phyloP scores from a whole-genome alignment of 2,888 invertebrate species.

The Drosophila eohydei region DNA sequence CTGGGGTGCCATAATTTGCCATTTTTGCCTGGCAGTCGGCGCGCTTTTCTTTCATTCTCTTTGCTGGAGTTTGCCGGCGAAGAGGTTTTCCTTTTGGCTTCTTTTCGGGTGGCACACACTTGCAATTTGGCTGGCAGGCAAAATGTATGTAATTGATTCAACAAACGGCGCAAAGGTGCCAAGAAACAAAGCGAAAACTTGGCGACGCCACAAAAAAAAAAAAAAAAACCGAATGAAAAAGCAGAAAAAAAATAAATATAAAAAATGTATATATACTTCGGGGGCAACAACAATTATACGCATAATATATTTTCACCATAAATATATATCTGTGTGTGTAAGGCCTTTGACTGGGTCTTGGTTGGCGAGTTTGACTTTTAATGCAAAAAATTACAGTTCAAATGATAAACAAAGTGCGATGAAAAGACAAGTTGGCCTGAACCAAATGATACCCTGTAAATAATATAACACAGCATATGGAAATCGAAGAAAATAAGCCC shows the following conservation, averaged over 20 bases:
- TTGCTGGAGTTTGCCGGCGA: slow-evolving; percentile 28
- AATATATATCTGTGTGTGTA: slow-evolving; percentile 30
- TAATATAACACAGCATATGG: no score
- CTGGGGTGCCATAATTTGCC: slow-evolving; percentile 81
- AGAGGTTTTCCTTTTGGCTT: slow-evolving; percentile 18
- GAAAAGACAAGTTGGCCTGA: not conserved
- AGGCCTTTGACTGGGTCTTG: slow-evolving; percentile 17
- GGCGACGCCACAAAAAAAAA: slow-evolving; percentile 37
- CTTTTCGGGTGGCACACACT: slow-evolving; percentile 39
- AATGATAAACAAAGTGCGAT: slow-evolving; percentile 12
- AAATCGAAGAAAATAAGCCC: no score
- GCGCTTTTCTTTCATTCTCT: slow-evolving; percentile 35
- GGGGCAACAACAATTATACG: slow-evolving; percentile 76
- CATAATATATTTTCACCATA: slow-evolving; percentile 73
- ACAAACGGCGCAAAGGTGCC: slow-evolving; percentile 71
- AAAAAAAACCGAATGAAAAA: not conserved
- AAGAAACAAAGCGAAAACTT: slow-evolving; percentile 68
- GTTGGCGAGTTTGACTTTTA: slow-evolving; percentile 12
- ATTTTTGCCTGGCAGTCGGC: slow-evolving; percentile 71
- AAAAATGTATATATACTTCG: slow-evolving; percentile 24
- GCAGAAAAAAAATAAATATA: not conserved
- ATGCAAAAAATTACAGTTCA: slow-evolving; percentile 16
- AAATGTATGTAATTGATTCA: slow-evolving; percentile 75
- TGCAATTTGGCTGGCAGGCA: slow-evolving; percentile 56
- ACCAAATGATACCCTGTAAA: slow-evolving; percentile 2